Evolutionary conservation across 2,797 vertebrate genomes (phyloP).

Genomic region (Falco naumanni): DNA sequence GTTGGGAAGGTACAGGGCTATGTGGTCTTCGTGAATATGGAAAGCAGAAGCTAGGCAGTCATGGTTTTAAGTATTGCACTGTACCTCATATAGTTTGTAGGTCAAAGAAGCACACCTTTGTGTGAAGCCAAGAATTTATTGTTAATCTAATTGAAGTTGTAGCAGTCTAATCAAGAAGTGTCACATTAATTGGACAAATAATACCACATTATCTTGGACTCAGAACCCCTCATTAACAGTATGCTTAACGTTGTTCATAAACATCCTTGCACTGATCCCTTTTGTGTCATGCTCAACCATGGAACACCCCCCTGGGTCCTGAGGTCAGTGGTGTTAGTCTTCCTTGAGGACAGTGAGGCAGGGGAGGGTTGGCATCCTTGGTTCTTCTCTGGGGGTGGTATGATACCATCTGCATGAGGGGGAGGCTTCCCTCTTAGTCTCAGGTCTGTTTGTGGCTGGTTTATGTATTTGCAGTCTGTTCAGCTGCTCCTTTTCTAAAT

Average conservation of each 20-base stretch:
- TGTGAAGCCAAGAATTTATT: background rate
- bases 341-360: background rate
- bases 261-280: background rate
- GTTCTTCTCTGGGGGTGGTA: background rate
- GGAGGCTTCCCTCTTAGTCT: background rate
- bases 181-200: background rate
- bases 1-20: background rate
- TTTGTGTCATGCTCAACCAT: background rate
- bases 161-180: background rate
- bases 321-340: background rate
- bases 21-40: background rate
- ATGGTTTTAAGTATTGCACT: background rate
- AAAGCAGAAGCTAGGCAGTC: background rate
- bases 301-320: accelerated
- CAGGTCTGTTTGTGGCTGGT: accelerated
- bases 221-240: background rate
- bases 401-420: background rate
- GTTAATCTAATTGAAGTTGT: background rate
- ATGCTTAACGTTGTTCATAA: background rate
- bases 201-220: background rate
- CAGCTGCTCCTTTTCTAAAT: background rate
- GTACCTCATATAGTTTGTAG: background rate
- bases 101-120: background rate
- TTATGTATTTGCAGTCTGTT: background rate
- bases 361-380: background rate